Base-by-base conservation (phyloP, 1,140 invertebrate genomes). In the Atopsyche davidsoni region DNA sequence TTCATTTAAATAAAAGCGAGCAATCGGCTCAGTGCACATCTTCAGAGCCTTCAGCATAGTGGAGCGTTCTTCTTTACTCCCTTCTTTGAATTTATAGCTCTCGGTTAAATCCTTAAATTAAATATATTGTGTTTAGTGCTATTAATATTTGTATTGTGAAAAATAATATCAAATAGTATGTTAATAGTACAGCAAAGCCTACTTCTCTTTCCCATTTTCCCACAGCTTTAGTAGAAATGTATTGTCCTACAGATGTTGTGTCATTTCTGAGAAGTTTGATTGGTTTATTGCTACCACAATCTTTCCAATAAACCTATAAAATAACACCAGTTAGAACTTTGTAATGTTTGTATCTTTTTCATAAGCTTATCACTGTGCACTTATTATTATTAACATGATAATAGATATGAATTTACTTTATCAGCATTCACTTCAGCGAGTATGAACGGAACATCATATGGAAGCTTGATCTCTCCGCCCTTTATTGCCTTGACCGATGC, bases 341-440 rank as follows among this genome's bases (percentile, higher is more conserved):
- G 7, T 16, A 36, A 36, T 7, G 6, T 6, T 7, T 7, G 24
- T 7, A 28, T 6, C 24, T 28, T n/a, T 28, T 28, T 28, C 6
- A 7, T 7, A 6, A 28, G 6, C n/a, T 7, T 7, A 28, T 28
- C n/a, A 28, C 6, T n/a, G n/a, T n/a, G n/a, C n/a, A n/a, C n/a
- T n/a, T n/a, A n/a, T n/a, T n/a, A n/a, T n/a, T n/a, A n/a, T n/a
- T n/a, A n/a, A n/a, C n/a, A n/a, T n/a, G n/a, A n/a, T n/a, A n/a
- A n/a, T n/a, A n/a, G n/a, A n/a, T 28, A 7, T 28, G n/a, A 28
- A 6, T n/a, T 38, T 40, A 77, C 77, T 73, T 90, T 90, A 61
- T 93, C 89, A 14, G 89, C 89, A 65, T 94, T 92, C 0, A 94
- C 90, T 73, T 88, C 85, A 1, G 91, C 84, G 62, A 86, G 94